Base-by-base conservation (phyloP, 1,140 invertebrate species). In the Mycetomoellerius zeteki region DNA sequence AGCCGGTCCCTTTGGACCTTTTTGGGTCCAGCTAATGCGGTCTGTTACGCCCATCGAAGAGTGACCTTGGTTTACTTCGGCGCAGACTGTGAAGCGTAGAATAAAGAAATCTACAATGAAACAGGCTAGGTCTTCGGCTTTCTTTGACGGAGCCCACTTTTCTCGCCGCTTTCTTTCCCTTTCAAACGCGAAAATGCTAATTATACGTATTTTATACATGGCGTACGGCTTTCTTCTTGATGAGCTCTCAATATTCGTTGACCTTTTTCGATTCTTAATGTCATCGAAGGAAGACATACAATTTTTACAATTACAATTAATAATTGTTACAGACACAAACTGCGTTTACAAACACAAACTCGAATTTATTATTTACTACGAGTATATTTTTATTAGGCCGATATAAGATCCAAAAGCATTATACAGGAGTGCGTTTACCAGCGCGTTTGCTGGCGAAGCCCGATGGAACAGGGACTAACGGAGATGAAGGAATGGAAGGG, bases 81-180 rank as follows among this genome's bases (percentile, higher is more conserved):
- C 54, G 52, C 69, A 72, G 77, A 52, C 82, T 60, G 37, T 37
- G 54, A 47, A 47, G 12, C 64, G 24, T 21, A 60, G 71, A 84
- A 84, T 84, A 84, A 84, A 91, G 88, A 91, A 92, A 92, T 90
- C 73, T 77, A 77, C 91, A 89, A 91, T 91, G 90, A 86, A 90
- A 91, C 90, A 92, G 89, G 89, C 90, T 88, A 88, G 75, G 87
- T 82, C 37, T 86, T 86, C 82, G 67, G 78, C 82, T 78, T 60
- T 65, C 90, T 92, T 91, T 92, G 90, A 89, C 88, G 73, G 75
- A 69, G 72, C 86, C 87, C 86, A 86, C 7, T 87, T 81, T 80
- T 72, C 85, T 85, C 86, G 69, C 88, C 87, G 81, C 62, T 30
- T 91, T 88, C 90, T 91, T 88, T 91, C 87, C 81, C 88, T 77